Evolutionary conservation across 2,113 vertebrate species (phyloP).

Genomic region (Oreamnos americanus): DNA sequence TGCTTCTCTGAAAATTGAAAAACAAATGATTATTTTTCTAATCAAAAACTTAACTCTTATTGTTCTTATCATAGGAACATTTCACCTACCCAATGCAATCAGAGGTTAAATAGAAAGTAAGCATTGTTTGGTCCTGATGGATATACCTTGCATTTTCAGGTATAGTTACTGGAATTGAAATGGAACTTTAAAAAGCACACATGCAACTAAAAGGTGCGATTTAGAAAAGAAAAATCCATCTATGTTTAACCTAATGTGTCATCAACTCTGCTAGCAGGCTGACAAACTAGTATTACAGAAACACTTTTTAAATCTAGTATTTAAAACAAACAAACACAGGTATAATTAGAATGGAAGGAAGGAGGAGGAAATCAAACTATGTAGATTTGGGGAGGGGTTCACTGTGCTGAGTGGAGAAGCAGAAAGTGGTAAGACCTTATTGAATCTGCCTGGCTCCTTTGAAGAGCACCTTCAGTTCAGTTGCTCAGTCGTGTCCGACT

Average conservation of each 20-base stretch:
- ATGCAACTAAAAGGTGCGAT: not conserved
- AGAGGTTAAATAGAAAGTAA: not conserved
- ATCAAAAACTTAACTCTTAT: not conserved
- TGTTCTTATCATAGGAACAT: not conserved
- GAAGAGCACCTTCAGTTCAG: not conserved
- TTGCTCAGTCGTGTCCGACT: too few relatives aligned
- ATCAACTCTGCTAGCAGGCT: not conserved
- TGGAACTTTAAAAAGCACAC: not conserved
- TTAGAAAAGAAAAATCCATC: conserved; percentile 29
- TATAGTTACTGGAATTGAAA: not conserved
- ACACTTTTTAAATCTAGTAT: not conserved
- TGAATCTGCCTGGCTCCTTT: not conserved
- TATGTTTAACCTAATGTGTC: not conserved
- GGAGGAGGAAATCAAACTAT: not conserved
- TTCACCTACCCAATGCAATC: not conserved
- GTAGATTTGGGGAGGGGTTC: not conserved
- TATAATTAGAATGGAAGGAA: not conserved
- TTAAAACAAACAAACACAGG: not conserved
- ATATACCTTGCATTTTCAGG: not conserved
- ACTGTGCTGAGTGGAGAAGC: not conserved
- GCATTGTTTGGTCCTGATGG: not conserved
- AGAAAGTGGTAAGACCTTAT: not conserved
- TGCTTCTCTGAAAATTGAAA: not conserved
- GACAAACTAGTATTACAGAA: not conserved
- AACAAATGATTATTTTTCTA: not conserved